Evolutionary conservation across 1,140 invertebrate genomes (phyloP), one percentile per base, ranked within the genome.

Genomic region (Hycleus phaleratus): DNA sequence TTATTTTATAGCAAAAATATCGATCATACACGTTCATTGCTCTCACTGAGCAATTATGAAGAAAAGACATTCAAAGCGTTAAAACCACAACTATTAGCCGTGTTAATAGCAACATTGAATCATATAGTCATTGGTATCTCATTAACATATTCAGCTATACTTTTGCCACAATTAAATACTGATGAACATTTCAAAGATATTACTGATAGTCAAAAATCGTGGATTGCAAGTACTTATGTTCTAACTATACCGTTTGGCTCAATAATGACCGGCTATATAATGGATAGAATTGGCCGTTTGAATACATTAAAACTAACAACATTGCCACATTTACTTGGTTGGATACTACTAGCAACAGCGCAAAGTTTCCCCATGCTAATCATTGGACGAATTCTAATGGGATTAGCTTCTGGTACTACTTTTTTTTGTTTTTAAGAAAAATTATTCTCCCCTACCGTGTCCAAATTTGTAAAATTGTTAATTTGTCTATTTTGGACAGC

Each of bases 221-320:
- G 75, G 76, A 74, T 79, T n/a, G 80, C 80, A 0, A 81, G 79
- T 67, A 68, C 80, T 54, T 73, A 79, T n/a, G 79, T 82, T 4
- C 62, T 84, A 3, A 73, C 76, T 25, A 75, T 79, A 5, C 79
- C 81, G 3, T 26, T 82, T n/a, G 81, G 80, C 6, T 77, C 80
- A 0, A 43, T 82, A 0, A 50, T 80, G 7, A 77, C 76, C 32
- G 77, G 82, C 11, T 79, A 78, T 59, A 54, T 81, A 2, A 82
- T 87, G 71, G 85, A 87, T 59, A 73, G 69, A 18, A 65, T 83
- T 40, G 86, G 87, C 12, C 69, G 86, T 47, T 74, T 84, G 61
- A 76, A 74, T 46, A 81, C 83, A 0, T 74, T 89, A 9, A 77
- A 83, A 62, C 49, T 84, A 2, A 77, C 81, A 1, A 71, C 79